A percentile compares a stretch with the other conserved stretches of the same genome.
phyloP scores from a whole-genome alignment of 2,888 invertebrate genomes.

The Pomacea canaliculata region DNA sequence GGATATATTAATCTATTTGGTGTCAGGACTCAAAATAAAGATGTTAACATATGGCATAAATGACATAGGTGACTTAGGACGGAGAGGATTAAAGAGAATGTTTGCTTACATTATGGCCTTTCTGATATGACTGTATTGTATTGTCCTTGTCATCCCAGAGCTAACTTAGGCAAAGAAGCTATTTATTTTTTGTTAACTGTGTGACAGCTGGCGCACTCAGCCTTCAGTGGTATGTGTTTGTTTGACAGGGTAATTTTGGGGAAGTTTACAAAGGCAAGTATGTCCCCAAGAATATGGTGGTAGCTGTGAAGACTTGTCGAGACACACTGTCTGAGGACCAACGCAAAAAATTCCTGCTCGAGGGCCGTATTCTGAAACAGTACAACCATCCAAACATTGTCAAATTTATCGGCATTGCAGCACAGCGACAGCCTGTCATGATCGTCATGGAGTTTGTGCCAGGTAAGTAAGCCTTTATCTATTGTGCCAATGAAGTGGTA shows the following conservation, averaged over 20 bases:
- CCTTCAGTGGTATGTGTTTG: not conserved
- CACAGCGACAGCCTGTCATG: slow-evolving; percentile 98
- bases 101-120: too few species aligned
- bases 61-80: too few species aligned
- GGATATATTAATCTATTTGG: too few species aligned
- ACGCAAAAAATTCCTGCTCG: slow-evolving; percentile 89
- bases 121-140: too few species aligned
- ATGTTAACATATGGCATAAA: too few species aligned
- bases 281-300: slow-evolving; percentile 78
- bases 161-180: too few species aligned
- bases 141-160: too few species aligned
- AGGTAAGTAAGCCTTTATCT: slow-evolving; percentile 37
- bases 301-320: slow-evolving; percentile 95
- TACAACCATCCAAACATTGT: slow-evolving; percentile 98
- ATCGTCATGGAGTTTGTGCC: slow-evolving; percentile 94
- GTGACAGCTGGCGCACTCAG: too few species aligned
- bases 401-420: slow-evolving; percentile 95
- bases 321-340: slow-evolving; percentile 93
- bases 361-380: slow-evolving; percentile 94
- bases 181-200: too few species aligned
- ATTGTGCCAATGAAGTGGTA: too few species aligned
- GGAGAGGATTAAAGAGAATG: too few species aligned
- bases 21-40: too few species aligned
- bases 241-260: slow-evolving; percentile 91
- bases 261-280: slow-evolving; percentile 93